Evolutionary conservation across 2,797 vertebrate genomes (phyloP).

Genomic region (Coccyzus lansbergi): DNA sequence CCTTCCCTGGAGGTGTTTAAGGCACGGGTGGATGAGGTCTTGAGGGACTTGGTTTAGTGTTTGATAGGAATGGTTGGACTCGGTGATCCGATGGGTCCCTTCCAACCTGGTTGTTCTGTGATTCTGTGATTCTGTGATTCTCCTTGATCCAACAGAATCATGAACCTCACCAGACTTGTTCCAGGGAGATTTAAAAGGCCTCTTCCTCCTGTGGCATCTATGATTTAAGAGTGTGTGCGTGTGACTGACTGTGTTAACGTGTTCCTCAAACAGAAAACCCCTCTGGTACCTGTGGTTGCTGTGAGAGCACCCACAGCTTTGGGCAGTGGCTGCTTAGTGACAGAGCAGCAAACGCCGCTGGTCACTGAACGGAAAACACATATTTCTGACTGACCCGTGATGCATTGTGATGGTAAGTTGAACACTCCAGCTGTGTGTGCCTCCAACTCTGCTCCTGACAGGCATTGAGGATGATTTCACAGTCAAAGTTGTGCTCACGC

Average conservation of each 20-base stretch:
- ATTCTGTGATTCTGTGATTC: no score
- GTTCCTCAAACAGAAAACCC: background rate
- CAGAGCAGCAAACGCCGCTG: background rate
- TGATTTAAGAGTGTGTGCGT: background rate
- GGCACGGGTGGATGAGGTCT: no score
- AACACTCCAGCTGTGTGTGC: rapidly evolving
- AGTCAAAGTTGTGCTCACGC: rapidly evolving
- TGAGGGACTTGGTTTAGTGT: no score
- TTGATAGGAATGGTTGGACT: no score
- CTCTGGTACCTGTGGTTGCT: rapidly evolving
- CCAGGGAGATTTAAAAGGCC: background rate
- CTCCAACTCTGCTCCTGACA: background rate
- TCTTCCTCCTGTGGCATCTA: background rate
- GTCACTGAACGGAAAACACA: no score
- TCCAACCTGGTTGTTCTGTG: no score
- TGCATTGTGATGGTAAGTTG: rapidly evolving
- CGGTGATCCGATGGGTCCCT: no score
- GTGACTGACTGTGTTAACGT: background rate
- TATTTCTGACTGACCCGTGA: rapidly evolving
- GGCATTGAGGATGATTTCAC: rapidly evolving
- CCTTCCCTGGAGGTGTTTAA: no score
- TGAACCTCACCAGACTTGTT: slow-evolving; percentile 24
- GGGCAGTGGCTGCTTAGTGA: rapidly evolving
- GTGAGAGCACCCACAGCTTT: background rate
- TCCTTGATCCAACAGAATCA: background rate